Conservation (phyloP, 2,888 invertebrate genomes). For the Platypus cylindrus region DNA sequence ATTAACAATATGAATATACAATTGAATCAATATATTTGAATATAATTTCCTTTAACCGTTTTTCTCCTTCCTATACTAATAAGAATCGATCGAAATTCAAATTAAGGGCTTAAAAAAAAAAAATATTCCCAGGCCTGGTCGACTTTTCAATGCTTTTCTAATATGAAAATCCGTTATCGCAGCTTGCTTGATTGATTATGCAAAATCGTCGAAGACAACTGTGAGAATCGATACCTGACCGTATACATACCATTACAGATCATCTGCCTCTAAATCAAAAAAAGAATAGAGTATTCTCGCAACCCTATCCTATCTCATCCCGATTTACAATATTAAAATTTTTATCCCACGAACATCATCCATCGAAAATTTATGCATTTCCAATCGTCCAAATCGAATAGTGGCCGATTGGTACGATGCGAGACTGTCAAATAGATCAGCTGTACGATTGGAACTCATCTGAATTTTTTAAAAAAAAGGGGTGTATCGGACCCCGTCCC, state of each 20-base stretch:
- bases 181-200: constrained; percentile 20
- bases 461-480: constrained; percentile 35
- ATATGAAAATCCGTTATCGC: constrained; percentile 4
- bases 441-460: constrained; percentile 29
- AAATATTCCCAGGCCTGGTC: too few species aligned
- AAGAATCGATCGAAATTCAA: too few species aligned
- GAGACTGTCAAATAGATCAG: too few species aligned
- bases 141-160: too few species aligned
- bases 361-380: constrained; percentile 29
- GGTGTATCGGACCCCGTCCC: constrained; percentile 32
- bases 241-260: constrained; percentile 25
- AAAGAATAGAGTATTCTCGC: too few species aligned
- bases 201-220: constrained; percentile 20
- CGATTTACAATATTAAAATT: constrained; percentile 25
- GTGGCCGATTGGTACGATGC: constrained; percentile 1
- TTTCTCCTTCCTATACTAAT: too few species aligned
- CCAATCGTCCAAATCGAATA: constrained; percentile 22
- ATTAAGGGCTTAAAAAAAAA: too few species aligned
- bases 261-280: constrained; percentile 20
- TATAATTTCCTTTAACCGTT: too few species aligned
- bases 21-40: too few species aligned
- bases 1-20: too few species aligned
- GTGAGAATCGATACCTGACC: constrained; percentile 22
- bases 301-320: constrained; percentile 27
- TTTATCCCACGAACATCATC: constrained; percentile 35